Evolutionary conservation across 2,797 vertebrate genomes (phyloP).

Genomic region (Choloepus didactylus): DNA sequence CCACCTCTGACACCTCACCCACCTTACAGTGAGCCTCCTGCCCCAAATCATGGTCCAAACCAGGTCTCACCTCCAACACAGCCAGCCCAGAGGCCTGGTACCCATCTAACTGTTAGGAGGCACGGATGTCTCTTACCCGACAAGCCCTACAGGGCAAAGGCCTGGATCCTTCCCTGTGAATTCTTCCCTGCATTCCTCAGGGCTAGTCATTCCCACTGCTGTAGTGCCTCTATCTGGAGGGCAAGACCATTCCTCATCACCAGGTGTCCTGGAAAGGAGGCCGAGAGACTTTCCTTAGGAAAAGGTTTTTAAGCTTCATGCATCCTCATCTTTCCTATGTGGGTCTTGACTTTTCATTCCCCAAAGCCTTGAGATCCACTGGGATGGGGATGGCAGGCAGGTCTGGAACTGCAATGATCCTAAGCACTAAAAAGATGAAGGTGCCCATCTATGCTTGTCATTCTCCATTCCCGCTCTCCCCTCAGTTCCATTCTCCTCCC

Average conservation of each 20-base stretch:
- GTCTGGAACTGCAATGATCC: neutral
- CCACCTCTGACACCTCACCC: neutral
- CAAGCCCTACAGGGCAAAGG: neutral
- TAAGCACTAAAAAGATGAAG: neutral
- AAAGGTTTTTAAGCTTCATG: neutral
- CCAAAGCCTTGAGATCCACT: neutral
- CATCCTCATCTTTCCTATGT: neutral
- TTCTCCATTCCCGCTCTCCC: neutral
- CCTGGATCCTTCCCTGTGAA: neutral
- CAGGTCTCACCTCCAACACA: neutral
- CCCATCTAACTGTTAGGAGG: neutral
- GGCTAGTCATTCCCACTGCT: neutral
- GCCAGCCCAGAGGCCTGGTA: neutral
- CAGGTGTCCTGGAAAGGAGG: neutral
- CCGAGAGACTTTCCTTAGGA: neutral
- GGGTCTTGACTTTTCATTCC: neutral
- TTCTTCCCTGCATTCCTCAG: neutral
- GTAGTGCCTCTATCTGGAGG: neutral
- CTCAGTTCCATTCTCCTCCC: neutral
- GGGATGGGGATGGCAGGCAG: neutral
- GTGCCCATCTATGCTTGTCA: too few species aligned
- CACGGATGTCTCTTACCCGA: neutral
- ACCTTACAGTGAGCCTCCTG: neutral
- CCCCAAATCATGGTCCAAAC: neutral
- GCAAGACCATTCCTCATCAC: neutral